A percentile compares a stretch with the other conserved stretches of the same genome.
These are phyloP conservation scores for Heliconius cydno DNA, from an alignment of 2,888 invertebrate species.

Conservation along the genomic window DNA sequence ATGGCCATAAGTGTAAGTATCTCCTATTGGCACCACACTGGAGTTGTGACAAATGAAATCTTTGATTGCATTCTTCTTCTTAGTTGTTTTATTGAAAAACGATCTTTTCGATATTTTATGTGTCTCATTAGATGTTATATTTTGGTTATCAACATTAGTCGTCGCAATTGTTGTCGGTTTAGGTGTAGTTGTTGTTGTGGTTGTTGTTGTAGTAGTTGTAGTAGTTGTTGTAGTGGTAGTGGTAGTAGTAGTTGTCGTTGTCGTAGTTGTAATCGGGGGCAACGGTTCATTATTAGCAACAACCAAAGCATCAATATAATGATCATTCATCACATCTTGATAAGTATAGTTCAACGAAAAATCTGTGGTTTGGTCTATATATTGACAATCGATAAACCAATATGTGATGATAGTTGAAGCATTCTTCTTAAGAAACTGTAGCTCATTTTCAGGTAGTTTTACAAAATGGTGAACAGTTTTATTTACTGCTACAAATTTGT, in stretches of 20 bases:
- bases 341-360: conserved; percentile 86
- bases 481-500: conserved; percentile 86
- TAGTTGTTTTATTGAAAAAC: conserved; percentile 54
- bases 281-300: conserved; percentile 87
- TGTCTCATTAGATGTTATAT: conserved; percentile 45
- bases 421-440: conserved; percentile 80
- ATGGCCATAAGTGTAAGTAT: conserved; percentile 88
- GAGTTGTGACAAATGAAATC: conserved; percentile 74
- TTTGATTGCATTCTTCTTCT: conserved; percentile 53
- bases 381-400: conserved; percentile 92
- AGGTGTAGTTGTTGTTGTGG: conserved; percentile 57
- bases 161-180: conserved; percentile 53
- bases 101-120: conserved; percentile 61
- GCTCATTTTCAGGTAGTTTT: conserved; percentile 84
- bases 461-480: conserved; percentile 84
- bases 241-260: conserved; percentile 75
- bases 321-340: conserved; percentile 82
- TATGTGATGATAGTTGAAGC: conserved; percentile 84
- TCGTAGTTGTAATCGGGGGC: conserved; percentile 79
- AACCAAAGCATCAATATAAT: conserved; percentile 87
- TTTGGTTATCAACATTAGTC: conserved; percentile 48
- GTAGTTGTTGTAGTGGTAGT: conserved; percentile 72
- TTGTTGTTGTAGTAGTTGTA: conserved; percentile 65
- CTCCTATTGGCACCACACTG: conserved; percentile 85
- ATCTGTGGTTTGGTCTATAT: conserved; percentile 85